Base-by-base conservation (phyloP, 1,140 invertebrate species). In the Dufourea novaeangliae region DNA sequence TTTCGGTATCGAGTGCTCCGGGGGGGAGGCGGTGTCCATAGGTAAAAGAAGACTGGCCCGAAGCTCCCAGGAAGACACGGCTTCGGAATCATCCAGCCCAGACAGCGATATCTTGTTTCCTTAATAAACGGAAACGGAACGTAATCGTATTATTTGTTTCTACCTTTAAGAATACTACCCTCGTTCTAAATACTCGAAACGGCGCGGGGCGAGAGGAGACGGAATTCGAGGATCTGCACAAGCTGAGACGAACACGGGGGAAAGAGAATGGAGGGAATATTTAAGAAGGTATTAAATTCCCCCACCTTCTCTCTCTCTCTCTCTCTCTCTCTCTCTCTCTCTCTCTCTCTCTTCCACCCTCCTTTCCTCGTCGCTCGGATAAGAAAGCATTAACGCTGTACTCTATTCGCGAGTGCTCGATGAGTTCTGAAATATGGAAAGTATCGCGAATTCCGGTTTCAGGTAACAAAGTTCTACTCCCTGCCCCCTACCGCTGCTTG, bases 141-240 rank as follows among this genome's bases (percentile, higher is more conserved):
- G 89, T 93, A 93, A 93, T 93, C 92, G 91, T 92, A 93, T 93
- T 93, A 93, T 93, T 92, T 91, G 89, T 91, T 92, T 87, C 89
- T 91, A 88, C 88, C 89, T 90, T 91, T 87, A 86, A 85, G 86
- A 81, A 83, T 79, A 89, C 83, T 87, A 88, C 79, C 86, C 76
- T 86, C 78, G 41, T 70, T 79, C 82, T 88, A 29, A 87, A 90
- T 88, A 85, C 87, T 79, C 82, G 66, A 57, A 56, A 79, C 78
- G 68, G 34, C 37, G 39, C 22, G 61, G 61, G 66, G 29, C 22
- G 17, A 29, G 17, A 27, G 2, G 34, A 25, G 44, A 46, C 44
- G 37, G 81, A 83, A 57, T 34, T 54, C 37, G 32, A 73, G 66
- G 71, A 84, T 84, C 72, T 72, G 50, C 52, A n/a, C 54, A 44